These are phyloP conservation scores for Huso huso DNA, from an alignment of 2,797 vertebrate genomes.

Conservation along the genomic window DNA sequence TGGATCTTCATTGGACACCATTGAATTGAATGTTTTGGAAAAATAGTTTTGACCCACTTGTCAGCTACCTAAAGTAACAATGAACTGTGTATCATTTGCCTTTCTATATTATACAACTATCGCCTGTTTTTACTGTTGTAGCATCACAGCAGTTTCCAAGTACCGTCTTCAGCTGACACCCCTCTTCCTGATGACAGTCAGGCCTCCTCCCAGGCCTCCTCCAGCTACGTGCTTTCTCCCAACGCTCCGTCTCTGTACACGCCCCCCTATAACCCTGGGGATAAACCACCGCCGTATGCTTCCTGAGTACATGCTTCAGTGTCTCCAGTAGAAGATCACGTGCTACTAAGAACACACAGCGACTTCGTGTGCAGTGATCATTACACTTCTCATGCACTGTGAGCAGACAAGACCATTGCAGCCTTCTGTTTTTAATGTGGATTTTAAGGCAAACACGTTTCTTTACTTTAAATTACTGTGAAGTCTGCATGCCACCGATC, in stretches of 20 bases:
- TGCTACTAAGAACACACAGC: not conserved
- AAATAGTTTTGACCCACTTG: too few species aligned
- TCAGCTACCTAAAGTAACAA: too few species aligned
- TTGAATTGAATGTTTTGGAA: too few species aligned
- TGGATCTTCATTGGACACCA: too few species aligned
- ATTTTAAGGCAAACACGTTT: too few species aligned
- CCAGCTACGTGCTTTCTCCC: constrained; percentile 61
- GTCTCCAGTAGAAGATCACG: not conserved
- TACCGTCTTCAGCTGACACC: constrained; percentile 54
- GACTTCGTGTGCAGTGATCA: not conserved
- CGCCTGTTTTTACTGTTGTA: constrained; percentile 42
- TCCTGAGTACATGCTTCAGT: constrained; percentile 54
- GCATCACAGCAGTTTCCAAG: constrained; percentile 61
- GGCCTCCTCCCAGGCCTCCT: constrained; percentile 58
- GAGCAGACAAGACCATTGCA: not conserved
- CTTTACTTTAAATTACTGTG: too few species aligned
- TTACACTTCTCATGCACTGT: constrained; percentile 5
- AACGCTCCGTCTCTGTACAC: constrained; percentile 65
- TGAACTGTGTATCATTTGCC: too few species aligned
- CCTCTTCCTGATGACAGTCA: constrained; percentile 54
- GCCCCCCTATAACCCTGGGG: constrained; percentile 63
- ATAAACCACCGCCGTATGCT: constrained; percentile 87
- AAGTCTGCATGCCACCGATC: too few species aligned
- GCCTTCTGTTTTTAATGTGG: too few species aligned
- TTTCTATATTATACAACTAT: not conserved